Conservation (phyloP, 2,888 invertebrate genomes). For the Clepsis dumicolana region DNA sequence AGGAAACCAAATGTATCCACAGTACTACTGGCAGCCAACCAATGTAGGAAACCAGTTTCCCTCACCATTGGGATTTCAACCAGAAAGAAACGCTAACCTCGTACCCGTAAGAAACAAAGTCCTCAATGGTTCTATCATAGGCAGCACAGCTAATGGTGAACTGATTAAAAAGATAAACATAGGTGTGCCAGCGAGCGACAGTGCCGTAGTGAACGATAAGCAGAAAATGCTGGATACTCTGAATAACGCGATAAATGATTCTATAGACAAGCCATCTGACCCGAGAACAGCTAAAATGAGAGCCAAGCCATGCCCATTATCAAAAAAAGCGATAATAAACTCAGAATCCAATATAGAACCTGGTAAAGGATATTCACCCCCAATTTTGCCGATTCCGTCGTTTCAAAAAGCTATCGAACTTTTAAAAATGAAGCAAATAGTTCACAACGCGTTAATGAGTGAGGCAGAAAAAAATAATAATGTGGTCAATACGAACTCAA, state of each 20-base stretch:
- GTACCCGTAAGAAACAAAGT: neutral
- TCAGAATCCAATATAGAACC: neutral
- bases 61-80: neutral
- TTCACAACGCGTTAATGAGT: neutral
- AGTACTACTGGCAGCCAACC: neutral
- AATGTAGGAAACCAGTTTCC: neutral
- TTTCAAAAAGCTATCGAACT: conserved; percentile 54
- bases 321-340: conserved; percentile 14
- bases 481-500: neutral
- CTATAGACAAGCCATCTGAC: neutral
- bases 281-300: neutral
- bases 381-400: conserved; percentile 69
- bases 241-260: conserved; percentile 19
- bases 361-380: conserved; percentile 60
- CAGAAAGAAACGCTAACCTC: neutral
- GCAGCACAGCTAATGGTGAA: conserved; percentile 25
- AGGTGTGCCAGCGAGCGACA: neutral
- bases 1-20: neutral
- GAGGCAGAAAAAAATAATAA: neutral
- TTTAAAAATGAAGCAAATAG: conserved; percentile 19
- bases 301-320: conserved; percentile 29
- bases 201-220: conserved; percentile 11
- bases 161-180: conserved; percentile 34
- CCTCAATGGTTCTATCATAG: conserved; percentile 19
- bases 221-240: conserved; percentile 25